Percentiles rank a stretch among this genome's conserved stretches.
Conservation (phyloP, 2,797 vertebrate genomes). For the Diglossa cyanea region DNA sequence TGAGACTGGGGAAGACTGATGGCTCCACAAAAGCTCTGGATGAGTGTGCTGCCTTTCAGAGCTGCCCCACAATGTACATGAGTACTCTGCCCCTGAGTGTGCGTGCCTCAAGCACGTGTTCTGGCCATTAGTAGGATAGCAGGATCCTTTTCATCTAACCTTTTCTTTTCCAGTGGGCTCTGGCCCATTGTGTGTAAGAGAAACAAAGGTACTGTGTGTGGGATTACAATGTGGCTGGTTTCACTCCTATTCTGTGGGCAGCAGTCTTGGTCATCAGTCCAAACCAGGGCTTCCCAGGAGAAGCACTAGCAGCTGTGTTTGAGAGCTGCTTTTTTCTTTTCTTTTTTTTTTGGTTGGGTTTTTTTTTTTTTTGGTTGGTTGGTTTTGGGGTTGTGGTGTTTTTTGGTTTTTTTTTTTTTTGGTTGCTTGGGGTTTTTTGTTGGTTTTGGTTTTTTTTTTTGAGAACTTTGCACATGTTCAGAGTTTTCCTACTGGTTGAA, state of each 20-base stretch:
- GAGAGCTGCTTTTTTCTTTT: not conserved
- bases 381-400: too few species aligned
- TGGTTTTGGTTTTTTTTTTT: not conserved
- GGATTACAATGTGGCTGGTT: not conserved
- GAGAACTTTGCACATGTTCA: not conserved
- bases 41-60: not conserved
- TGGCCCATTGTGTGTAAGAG: not conserved
- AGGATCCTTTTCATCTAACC: not conserved
- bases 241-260: not conserved
- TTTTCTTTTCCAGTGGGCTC: not conserved
- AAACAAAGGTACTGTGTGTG: not conserved
- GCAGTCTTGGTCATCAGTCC: not conserved
- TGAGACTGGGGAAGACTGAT: not conserved
- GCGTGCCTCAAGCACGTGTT: not conserved
- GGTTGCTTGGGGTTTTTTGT: too few species aligned
- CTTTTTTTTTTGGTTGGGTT: not conserved
- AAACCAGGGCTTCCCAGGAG: not conserved
- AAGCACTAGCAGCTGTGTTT: not conserved
- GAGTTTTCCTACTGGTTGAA: not conserved
- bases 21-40: not conserved
- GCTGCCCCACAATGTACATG: accelerated
- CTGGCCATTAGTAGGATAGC: not conserved
- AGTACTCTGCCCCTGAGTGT: not conserved
- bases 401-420: too few species aligned
- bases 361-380: too few species aligned